Base-by-base conservation (phyloP, 1,140 invertebrate genomes). In the Saccostrea cuccullata region DNA sequence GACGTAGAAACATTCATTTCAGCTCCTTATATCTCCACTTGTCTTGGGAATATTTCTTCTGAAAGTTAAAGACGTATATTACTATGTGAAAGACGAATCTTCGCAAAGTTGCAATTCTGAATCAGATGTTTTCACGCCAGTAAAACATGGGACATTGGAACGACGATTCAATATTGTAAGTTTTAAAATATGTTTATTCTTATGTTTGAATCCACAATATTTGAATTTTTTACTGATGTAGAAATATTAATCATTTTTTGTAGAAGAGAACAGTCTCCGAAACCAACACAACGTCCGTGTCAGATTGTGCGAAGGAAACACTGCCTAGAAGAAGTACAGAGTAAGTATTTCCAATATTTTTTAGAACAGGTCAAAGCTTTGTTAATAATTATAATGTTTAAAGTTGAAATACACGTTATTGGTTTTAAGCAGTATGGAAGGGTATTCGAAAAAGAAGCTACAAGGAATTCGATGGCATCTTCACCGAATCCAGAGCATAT, bases 41-140 rank as follows among this genome's bases (percentile, higher is more conserved):
- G n/a, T 84, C 30, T 15, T 84, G 40, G 82, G 82, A 55, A n/a
- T 84, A 55, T 84, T 84, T 84, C 40, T 84, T 26, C 82, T 84
- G 11, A 84, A 56, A 84, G 82, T 84, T n/a, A 84, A 84, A 55
- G 82, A 84, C 13, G 26, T 77, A 30, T 77, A 30, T 36, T 77
- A 77, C 9, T 77, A 77, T 36, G 70, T 36, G 70, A 30, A 77
- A 30, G 26, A 77, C 11, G 58, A 36, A 15, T 4, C 23, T 30
- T 2, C 30, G 13, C 11, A 36, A 30, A 23, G 30, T 15, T 30
- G 8, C 26, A 15, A 26, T 30, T 30, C 11, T 26, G 58, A 64
- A 77, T 77, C 26, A 30, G 15, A 77, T 17, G 26, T 4, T 2
- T 9, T 15, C 4, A 36, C 12, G 2, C 23, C 26, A 30, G 23